Evolutionary conservation across 30 jellyfish, hydroid and myxozoan species (phyloP).

Genomic region (Hydractinia echinata): DNA sequence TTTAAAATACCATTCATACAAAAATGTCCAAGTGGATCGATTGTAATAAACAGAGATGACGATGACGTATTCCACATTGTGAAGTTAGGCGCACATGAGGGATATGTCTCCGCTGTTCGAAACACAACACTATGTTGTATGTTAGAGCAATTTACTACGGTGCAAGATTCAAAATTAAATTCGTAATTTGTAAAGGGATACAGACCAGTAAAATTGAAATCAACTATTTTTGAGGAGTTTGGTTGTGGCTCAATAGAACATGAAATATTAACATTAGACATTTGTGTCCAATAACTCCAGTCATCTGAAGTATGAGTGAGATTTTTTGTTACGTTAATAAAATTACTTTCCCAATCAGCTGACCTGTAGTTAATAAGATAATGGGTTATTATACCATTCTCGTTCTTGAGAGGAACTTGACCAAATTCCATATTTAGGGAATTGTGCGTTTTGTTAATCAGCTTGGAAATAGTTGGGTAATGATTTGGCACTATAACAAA

Average conservation of each 20-base stretch:
- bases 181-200: neutral
- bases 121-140: neutral
- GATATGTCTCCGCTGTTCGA: neutral
- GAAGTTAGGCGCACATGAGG: neutral
- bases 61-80: neutral
- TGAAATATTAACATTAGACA: neutral
- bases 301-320: neutral
- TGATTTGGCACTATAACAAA: no score
- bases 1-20: conserved; percentile 1
- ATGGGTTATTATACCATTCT: conserved; percentile 38
- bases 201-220: neutral
- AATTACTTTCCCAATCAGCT: neutral
- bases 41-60: conserved; percentile 6
- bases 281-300: conserved; percentile 6
- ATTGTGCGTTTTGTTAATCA: neutral
- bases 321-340: neutral
- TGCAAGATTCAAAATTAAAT: neutral
- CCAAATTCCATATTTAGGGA: conserved; percentile 35
- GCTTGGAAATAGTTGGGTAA: no score
- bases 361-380: conserved; percentile 11
- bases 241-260: conserved; percentile 12
- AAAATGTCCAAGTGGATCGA: neutral
- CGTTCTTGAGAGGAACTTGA: conserved; percentile 24
- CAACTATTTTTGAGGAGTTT: neutral
- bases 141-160: neutral